phyloP scores from a whole-genome alignment of 2,888 invertebrate species.

The Malthinus flaveolus region DNA sequence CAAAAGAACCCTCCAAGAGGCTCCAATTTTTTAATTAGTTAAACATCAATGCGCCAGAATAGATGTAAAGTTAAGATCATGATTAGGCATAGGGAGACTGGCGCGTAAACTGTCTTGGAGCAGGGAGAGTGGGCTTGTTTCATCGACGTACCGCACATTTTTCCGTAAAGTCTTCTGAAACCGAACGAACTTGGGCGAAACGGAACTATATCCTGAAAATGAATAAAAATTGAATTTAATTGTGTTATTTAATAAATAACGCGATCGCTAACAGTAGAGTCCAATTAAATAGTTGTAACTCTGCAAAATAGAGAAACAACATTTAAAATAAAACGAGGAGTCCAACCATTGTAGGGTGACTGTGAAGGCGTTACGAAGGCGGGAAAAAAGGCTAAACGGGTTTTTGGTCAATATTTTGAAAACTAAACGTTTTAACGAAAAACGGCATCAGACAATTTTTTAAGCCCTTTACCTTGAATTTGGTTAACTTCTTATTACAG shows the following conservation, averaged over 20 bases:
- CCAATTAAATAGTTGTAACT: too few relatives aligned
- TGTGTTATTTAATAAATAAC: not conserved
- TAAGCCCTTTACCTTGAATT: too few relatives aligned
- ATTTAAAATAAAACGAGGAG: too few relatives aligned
- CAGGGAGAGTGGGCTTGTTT: slow-evolving; percentile 52
- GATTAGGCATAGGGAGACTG: slow-evolving; percentile 82
- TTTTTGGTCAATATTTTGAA: too few relatives aligned
- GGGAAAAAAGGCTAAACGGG: too few relatives aligned
- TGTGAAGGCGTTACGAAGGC: too few relatives aligned
- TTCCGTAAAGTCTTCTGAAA: slow-evolving; percentile 72
- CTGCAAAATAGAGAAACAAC: too few relatives aligned
- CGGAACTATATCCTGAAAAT: slow-evolving; percentile 78
- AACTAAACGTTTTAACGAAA: too few relatives aligned
- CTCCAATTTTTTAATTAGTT: slow-evolving; percentile 91
- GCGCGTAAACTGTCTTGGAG: slow-evolving; percentile 73
- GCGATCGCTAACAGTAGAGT: too few relatives aligned
- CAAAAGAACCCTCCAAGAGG: slow-evolving; percentile 82
- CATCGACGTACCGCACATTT: slow-evolving; percentile 53
- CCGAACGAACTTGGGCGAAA: slow-evolving; percentile 78
- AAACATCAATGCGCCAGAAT: slow-evolving; percentile 87
- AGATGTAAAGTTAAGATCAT: slow-evolving; percentile 86
- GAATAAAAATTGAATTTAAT: slow-evolving; percentile 24
- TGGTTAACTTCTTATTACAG: too few relatives aligned
- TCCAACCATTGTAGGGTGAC: too few relatives aligned
- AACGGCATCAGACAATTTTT: too few relatives aligned